Evolutionary conservation across 2,113 vertebrate genomes (phyloP).

Genomic region (Balaeniceps rex): DNA sequence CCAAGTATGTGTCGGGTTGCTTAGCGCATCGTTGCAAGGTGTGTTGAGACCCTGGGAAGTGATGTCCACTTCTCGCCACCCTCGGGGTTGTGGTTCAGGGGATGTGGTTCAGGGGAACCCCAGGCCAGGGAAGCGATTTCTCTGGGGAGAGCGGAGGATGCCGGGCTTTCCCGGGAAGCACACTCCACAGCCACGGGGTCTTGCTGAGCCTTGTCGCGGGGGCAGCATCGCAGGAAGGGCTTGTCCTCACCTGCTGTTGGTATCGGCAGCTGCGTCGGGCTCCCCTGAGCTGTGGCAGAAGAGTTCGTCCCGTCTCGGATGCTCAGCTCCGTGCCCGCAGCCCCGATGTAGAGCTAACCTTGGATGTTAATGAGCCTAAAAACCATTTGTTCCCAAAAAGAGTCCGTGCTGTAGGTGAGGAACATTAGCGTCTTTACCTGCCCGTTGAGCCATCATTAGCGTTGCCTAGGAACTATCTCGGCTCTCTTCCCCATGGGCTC

Average conservation of each 20-base stretch:
- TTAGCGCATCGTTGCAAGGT: neutral
- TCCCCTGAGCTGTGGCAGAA: neutral
- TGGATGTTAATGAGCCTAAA: neutral
- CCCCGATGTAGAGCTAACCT: fast-evolving
- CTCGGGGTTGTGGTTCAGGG: neutral
- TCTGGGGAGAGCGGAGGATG: neutral
- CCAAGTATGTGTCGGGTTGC: neutral
- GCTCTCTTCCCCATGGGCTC: neutral
- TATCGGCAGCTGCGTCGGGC: neutral
- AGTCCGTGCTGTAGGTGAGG: neutral
- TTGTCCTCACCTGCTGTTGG: neutral
- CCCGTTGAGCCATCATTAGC: neutral
- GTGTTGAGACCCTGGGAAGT: neutral
- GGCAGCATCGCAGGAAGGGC: neutral
- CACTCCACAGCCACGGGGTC: too few relatives aligned
- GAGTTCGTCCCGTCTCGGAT: neutral
- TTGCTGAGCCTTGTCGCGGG: too few relatives aligned
- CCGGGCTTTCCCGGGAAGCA: too few relatives aligned
- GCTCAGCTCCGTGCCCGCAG: too few relatives aligned
- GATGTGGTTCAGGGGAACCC: neutral
- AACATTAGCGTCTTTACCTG: neutral
- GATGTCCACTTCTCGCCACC: neutral
- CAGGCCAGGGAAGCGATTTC: neutral
- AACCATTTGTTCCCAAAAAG: neutral
- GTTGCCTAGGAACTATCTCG: neutral